phyloP scores from a whole-genome alignment of 2,888 invertebrate genomes.

The Meloe dianella region DNA sequence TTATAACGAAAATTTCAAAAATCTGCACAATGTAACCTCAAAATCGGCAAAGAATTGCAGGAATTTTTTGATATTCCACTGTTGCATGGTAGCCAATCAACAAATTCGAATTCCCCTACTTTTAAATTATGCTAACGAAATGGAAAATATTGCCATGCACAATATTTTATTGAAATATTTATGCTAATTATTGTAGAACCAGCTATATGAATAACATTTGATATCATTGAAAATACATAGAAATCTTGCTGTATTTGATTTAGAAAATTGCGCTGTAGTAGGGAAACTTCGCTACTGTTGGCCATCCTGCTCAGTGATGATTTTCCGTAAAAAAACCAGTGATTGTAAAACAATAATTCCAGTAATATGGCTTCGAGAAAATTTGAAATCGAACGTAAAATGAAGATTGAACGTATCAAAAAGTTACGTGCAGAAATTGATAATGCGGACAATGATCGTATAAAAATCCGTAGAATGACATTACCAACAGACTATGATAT shows the following conservation, averaged over 20 bases:
- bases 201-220: too few species aligned
- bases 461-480: constrained; percentile 63
- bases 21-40: constrained; percentile 11
- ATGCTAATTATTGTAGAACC: too few species aligned
- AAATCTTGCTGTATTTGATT: neutral
- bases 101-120: neutral
- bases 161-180: neutral
- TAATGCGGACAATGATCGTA: constrained; percentile 59
- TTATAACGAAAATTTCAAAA: neutral
- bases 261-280: neutral
- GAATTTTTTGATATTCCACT: neutral
- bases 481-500: constrained; percentile 67
- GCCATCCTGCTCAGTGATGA: neutral
- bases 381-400: constrained; percentile 55
- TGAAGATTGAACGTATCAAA: constrained; percentile 60
- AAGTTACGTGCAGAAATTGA: constrained; percentile 58
- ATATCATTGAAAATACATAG: too few species aligned
- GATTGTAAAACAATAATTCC: constrained; percentile 20
- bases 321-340: constrained; percentile 18
- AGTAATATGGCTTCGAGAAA: constrained; percentile 38
- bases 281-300: neutral
- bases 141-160: neutral
- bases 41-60: constrained; percentile 6
- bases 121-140: neutral
- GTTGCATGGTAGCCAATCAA: neutral